Conservation (phyloP, 2,113 vertebrate species). For the Verasper variegatus region DNA sequence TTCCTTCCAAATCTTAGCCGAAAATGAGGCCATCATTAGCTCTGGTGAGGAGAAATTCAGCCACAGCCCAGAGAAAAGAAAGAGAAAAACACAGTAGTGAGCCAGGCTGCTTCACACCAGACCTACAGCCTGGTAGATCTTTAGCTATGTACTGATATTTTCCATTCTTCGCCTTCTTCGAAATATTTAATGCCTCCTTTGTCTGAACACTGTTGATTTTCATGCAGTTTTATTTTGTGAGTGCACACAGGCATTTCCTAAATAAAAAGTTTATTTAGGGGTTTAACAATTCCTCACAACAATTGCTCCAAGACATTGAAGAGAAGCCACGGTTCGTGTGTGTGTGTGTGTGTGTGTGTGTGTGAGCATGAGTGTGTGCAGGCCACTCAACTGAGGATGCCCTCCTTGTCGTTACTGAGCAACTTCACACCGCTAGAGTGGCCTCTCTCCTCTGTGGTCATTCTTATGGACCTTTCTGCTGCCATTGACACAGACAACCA, state of each 20-base stretch:
- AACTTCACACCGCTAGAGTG: no score
- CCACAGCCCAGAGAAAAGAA: conserved; percentile 31
- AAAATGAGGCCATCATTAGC: conserved; percentile 56
- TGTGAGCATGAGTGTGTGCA: no score
- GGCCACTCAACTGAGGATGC: no score
- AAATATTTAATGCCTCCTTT: conserved; percentile 8
- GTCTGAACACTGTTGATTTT: conserved; percentile 3
- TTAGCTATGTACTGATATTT: neutral
- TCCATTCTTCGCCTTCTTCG: neutral
- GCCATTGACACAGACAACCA: no score
- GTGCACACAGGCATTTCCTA: conserved; percentile 27
- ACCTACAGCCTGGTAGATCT: neutral
- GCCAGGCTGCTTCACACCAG: conserved; percentile 51
- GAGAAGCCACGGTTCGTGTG: neutral
- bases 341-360: neutral
- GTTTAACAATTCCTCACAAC: conserved; percentile 4
- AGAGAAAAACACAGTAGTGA: conserved; percentile 38
- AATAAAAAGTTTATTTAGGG: conserved; percentile 19
- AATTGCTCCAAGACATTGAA: neutral
- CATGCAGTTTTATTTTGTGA: conserved; percentile 18
- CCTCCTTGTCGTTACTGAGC: no score
- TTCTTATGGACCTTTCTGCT: no score
- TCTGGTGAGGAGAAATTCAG: conserved; percentile 45
- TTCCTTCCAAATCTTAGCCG: conserved; percentile 71
- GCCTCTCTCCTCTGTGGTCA: no score